Evolutionary conservation across 2,797 vertebrate species (phyloP), one percentile per base, ranked within the genome.

Genomic region (Limosa lapponica): DNA sequence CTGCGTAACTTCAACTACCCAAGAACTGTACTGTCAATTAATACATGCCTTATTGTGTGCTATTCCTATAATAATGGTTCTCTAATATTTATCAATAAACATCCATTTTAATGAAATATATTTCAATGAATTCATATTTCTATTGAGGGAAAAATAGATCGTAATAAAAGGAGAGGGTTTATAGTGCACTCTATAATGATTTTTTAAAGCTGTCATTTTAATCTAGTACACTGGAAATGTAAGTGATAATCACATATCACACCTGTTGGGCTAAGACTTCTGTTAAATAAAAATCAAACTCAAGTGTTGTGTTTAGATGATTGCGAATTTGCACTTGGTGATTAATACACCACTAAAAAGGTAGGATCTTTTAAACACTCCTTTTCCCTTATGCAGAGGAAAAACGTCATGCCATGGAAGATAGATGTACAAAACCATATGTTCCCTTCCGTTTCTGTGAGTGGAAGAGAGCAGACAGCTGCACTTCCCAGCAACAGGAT

Each of bases 401-500:
- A 81, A 86, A 89, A 93, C 89, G 93, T 91, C 85, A 75, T 52
- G 67, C 89, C 93, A 89, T 83, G 77, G 75, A 89, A 94, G 78
- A 67, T 32, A 71, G 89, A 93, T 79, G 74, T 49, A 77, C 8
- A 13, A 87, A 97, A 87, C 81, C 79, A 43, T 94, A 94, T 95
- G 95, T 66, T 94, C 55, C 61, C 65, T 93, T 92, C 84, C 87
- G 91, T 79, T 93, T 52, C 89, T 91, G 59, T 49, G 49, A 90
- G 67, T 58, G 77, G 37, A 90, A 96, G 46, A 87, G 27, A 62
- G 70, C 61, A 86, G 93, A 94, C 92, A 96, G 96, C 94, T 97
- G 95, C 91, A 91, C 55, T 62, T 51, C 52, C 27, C 52, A 36
- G 89, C 69, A 79, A 61, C 27, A 52, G 66, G 48, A 82, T 46